Conservation (phyloP, 2,888 invertebrate species). For the Crepidodera aurea region DNA sequence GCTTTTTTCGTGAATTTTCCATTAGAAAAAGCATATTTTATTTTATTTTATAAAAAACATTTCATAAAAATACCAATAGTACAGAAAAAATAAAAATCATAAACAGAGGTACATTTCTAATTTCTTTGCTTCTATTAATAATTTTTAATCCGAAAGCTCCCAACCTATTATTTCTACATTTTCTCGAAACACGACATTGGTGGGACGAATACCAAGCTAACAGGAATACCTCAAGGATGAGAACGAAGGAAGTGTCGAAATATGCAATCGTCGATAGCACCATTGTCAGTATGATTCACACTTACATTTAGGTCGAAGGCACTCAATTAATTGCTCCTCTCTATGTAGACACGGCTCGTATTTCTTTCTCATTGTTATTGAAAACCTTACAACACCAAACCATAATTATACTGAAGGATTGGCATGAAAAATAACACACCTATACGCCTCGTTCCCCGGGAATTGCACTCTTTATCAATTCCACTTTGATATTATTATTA, state of each 20-base stretch:
- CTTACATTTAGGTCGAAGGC: constrained; percentile 33
- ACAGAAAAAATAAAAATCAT: too few species aligned
- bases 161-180: constrained; percentile 6
- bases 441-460: constrained; percentile 36
- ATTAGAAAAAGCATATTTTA: too few species aligned
- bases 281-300: constrained; percentile 33
- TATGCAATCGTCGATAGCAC: constrained; percentile 25
- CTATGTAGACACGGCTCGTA: constrained; percentile 30
- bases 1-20: too few species aligned
- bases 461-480: constrained; percentile 36
- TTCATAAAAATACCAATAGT: too few species aligned
- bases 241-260: constrained; percentile 36
- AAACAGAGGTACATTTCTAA: too few species aligned
- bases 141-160: too few species aligned
- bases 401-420: constrained; percentile 38
- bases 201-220: background rate
- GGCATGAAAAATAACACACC: constrained; percentile 38
- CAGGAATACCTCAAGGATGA: constrained; percentile 28
- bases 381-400: constrained; percentile 36
- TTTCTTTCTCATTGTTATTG: constrained; percentile 36
- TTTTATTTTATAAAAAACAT: too few species aligned
- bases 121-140: too few species aligned
- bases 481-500: constrained; percentile 34
- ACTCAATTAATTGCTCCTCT: constrained; percentile 33
- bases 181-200: constrained; percentile 1